A percentile compares a stretch with the other conserved stretches of the same genome.
These are phyloP conservation scores for Norana najaformis DNA, from an alignment of 2,888 invertebrate genomes.

Conservation along the genomic window DNA sequence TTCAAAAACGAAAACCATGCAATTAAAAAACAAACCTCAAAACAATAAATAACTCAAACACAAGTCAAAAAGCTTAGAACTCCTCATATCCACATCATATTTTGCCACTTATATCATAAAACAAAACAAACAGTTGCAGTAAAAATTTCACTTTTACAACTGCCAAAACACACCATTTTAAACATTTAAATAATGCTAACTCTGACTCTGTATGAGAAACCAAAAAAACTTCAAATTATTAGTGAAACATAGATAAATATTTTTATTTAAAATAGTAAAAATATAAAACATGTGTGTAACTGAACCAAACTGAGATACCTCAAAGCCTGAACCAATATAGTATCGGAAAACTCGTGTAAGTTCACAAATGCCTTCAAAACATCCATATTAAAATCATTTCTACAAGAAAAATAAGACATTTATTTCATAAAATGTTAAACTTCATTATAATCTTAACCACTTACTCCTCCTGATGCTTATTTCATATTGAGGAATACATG, in stretches of 20 bases:
- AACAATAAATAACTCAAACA: background rate
- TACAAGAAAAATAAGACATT: constrained; percentile 41
- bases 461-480: background rate
- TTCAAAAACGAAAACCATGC: background rate
- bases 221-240: background rate
- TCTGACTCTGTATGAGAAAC: background rate
- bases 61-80: background rate
- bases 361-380: constrained; percentile 93
- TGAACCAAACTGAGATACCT: constrained; percentile 68
- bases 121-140: background rate
- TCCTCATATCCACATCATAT: background rate
- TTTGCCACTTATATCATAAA: background rate
- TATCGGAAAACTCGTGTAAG: constrained; percentile 93
- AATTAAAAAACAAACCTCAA: background rate
- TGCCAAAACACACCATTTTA: no score
- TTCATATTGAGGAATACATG: background rate
- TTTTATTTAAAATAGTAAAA: no score
- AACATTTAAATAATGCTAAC: background rate
- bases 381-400: constrained; percentile 90
- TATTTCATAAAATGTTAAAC: background rate
- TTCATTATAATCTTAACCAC: background rate
- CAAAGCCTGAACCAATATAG: constrained; percentile 93
- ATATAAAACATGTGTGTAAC: no score
- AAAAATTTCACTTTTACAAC: background rate
- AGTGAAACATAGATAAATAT: background rate